Evolutionary conservation across 2,113 vertebrate genomes (phyloP).

Genomic region (Leptobrachium ailaonicum): DNA sequence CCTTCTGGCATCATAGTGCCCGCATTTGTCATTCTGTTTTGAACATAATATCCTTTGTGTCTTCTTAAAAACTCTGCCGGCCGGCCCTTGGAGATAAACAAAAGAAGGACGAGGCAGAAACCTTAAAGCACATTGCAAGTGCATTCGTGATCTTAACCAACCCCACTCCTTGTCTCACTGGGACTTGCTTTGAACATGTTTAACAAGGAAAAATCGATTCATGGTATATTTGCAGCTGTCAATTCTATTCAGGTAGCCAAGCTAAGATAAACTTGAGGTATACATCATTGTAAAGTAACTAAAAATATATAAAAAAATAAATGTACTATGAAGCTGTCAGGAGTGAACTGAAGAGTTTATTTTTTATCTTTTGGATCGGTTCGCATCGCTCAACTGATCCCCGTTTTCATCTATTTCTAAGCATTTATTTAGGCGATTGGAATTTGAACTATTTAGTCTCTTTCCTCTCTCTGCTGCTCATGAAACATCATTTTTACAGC

Average conservation of each 20-base stretch:
- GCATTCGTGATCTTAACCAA: conserved; percentile 73
- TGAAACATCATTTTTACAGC: no score
- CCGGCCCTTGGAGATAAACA: conserved; percentile 58
- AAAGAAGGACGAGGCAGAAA: conserved; percentile 61
- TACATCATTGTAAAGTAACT: no score
- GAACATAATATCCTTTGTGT: conserved; percentile 72
- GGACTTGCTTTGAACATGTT: conserved; percentile 67
- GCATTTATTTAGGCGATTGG: no score
- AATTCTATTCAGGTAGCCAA: conserved; percentile 76
- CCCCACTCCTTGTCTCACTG: conserved; percentile 79
- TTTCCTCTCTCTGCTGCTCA: no score
- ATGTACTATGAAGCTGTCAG: no score
- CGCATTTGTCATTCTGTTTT: conserved; percentile 69
- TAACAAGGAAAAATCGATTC: conserved; percentile 46
- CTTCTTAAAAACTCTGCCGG: conserved; percentile 69
- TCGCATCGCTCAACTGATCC: no score
- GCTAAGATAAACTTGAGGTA: no score
- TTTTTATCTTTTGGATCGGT: no score
- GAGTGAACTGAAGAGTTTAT: no score
- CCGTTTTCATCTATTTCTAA: no score
- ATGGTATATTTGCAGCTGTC: conserved; percentile 70
- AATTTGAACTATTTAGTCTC: no score
- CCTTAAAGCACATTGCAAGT: conserved; percentile 63
- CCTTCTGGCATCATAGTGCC: conserved; percentile 76
- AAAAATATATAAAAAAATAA: no score